Conservation (phyloP, 2,113 vertebrate genomes). For the Chaetura pelagica region DNA sequence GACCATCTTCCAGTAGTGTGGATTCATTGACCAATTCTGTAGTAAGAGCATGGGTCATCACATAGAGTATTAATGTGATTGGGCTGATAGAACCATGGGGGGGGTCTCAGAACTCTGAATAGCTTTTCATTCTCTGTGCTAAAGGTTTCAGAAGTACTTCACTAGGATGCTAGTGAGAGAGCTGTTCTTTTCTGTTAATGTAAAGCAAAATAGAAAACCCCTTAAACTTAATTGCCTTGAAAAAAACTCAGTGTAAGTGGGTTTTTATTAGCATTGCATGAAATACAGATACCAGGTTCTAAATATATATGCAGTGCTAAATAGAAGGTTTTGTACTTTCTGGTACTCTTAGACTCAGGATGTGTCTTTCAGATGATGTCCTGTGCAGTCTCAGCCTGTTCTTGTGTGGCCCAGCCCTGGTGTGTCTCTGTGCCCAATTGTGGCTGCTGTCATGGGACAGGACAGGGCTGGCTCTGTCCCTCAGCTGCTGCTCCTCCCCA, state of each 20-base stretch:
- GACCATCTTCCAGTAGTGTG: not conserved
- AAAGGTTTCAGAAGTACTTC: not conserved
- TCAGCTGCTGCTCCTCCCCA: not conserved
- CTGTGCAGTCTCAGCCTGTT: not conserved
- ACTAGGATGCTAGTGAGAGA: not conserved
- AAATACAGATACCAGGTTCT: not conserved
- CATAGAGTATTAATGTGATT: accelerated
- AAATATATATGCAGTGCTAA: not conserved
- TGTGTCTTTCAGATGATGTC: not conserved
- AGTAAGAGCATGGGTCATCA: not conserved
- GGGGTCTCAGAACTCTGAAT: not conserved
- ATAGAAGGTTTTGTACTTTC: not conserved
- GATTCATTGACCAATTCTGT: not conserved
- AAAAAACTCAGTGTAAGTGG: not conserved
- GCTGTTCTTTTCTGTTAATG: accelerated
- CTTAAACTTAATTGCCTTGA: not conserved
- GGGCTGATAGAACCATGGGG: not conserved
- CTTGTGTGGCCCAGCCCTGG: not conserved
- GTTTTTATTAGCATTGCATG: not conserved
- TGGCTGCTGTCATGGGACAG: not conserved
- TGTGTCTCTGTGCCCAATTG: too few relatives aligned
- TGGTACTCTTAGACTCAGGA: not conserved
- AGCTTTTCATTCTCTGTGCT: not conserved
- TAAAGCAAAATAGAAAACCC: not conserved
- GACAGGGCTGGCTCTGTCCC: not conserved